Conservation (phyloP, 92 coral and sea anemone genomes). For the Desmophyllum pertusum region DNA sequence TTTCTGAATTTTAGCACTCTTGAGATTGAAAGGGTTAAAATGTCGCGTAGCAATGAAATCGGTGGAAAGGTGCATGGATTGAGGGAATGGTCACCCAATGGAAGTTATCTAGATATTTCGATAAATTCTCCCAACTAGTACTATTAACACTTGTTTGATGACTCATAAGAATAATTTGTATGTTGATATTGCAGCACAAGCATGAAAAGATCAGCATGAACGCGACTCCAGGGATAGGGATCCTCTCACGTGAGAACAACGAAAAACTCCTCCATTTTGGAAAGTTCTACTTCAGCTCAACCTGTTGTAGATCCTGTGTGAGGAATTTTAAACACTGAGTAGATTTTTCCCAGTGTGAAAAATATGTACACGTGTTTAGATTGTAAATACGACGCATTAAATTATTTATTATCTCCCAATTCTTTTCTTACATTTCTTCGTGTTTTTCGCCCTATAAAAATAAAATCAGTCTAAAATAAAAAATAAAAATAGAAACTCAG, state of each 20-base stretch:
- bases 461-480: too few relatives aligned
- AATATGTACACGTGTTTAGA: background rate
- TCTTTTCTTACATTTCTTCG: background rate
- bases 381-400: constrained; percentile 9
- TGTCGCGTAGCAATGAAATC: too few relatives aligned
- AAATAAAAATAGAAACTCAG: too few relatives aligned
- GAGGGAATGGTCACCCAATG: too few relatives aligned
- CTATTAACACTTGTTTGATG: too few relatives aligned
- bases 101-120: too few relatives aligned
- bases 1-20: too few relatives aligned
- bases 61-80: too few relatives aligned
- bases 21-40: too few relatives aligned
- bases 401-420: background rate
- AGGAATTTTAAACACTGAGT: background rate
- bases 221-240: background rate
- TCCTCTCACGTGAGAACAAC: background rate
- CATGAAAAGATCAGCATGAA: background rate
- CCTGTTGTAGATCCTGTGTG: constrained; percentile 18
- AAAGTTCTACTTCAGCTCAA: constrained; percentile 15
- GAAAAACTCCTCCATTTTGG: background rate
- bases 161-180: background rate
- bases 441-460: background rate
- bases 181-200: constrained; percentile 4
- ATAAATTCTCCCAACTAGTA: too few relatives aligned
- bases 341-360: background rate